phyloP scores from a whole-genome alignment of 1,140 invertebrate species.

The Pseudobourletiella spinata region DNA sequence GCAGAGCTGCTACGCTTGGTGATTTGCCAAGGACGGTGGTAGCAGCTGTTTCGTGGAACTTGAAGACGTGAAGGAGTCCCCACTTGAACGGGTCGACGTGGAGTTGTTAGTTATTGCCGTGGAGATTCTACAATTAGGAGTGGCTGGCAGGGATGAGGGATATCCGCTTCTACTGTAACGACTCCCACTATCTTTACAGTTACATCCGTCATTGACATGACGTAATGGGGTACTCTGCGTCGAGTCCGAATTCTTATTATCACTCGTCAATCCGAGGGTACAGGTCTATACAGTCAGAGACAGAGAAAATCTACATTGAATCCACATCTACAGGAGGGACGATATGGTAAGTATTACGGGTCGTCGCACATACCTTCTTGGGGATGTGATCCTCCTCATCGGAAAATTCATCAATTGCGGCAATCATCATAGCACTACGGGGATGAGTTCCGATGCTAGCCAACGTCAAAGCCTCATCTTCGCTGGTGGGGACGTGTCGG shows the following conservation, averaged over 20 bases:
- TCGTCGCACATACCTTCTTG: not conserved
- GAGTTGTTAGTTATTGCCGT: constrained; percentile 15
- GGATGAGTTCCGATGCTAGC: constrained; percentile 21
- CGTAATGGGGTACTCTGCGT: constrained; percentile 20
- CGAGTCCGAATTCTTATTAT: constrained; percentile 11
- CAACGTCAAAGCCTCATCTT: constrained; percentile 18
- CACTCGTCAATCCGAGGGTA: not conserved
- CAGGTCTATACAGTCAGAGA: not conserved
- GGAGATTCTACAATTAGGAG: constrained; percentile 11
- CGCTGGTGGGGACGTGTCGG: not conserved
- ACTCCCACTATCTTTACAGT: not conserved
- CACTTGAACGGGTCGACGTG: constrained; percentile 29
- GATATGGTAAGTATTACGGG: no score
- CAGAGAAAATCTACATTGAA: no score
- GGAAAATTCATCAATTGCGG: constrained; percentile 33
- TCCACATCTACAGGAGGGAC: no score
- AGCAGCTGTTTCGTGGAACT: constrained; percentile 31
- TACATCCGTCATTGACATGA: not conserved
- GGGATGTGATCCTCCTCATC: constrained; percentile 25
- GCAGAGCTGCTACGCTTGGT: constrained; percentile 1
- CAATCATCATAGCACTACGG: constrained; percentile 25
- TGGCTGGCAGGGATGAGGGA: constrained; percentile 14
- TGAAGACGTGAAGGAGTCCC: constrained; percentile 33
- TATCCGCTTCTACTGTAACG: not conserved
- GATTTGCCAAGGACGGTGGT: constrained; percentile 10